Evolutionary conservation across 2,888 invertebrate species (phyloP), one percentile per base, ranked within the genome.

Genomic region (Parasteatoda lunata): DNA sequence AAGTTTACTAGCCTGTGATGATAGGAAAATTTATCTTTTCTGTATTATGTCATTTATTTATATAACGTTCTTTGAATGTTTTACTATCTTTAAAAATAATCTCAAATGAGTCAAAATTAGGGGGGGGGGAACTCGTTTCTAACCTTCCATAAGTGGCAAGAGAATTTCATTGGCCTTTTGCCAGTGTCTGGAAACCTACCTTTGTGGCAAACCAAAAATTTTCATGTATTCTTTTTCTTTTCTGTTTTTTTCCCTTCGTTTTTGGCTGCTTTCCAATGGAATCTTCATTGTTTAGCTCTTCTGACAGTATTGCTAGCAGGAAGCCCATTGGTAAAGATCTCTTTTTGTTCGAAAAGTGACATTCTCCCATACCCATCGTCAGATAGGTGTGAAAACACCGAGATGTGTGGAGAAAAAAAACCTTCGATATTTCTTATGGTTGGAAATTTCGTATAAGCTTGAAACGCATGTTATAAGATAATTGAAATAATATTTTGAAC

Each of bases 131-230:
- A 71, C 47, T 54, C 54, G 72, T 52, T 77, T 69, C 68, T 78
- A 79, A 78, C 84, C 82, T 82, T 82, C 76, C 71, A 70, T 76
- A 71, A 80, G 85, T 71, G 76, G 79, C 75, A 54, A 73, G 64
- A 68, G 72, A 68, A 72, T 78, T 84, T 65, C 68, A 84, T 78
- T 85, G 85, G 85, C 85, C 66, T 47, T 64, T 45, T 79, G 85
- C 85, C 85, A 86, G 68, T 71, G 52, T 65, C 69, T 76, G 52
- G 30, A 75, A 79, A 84, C 79, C 75, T 77, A 86, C 80, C 80
- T 86, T 86, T 86, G 76, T 80, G 85, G 85, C 77, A 49, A 30
- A 30, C 30, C 30, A 30, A 84, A 77, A 30, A 65, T 64, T 30
- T 48, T n/a, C 70, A 48, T 70, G 47, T 73, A 49, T 77, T 77